These are phyloP conservation scores for Basileuterus tristriatus DNA, from an alignment of 2,797 vertebrate species.

Conservation along the genomic window DNA sequence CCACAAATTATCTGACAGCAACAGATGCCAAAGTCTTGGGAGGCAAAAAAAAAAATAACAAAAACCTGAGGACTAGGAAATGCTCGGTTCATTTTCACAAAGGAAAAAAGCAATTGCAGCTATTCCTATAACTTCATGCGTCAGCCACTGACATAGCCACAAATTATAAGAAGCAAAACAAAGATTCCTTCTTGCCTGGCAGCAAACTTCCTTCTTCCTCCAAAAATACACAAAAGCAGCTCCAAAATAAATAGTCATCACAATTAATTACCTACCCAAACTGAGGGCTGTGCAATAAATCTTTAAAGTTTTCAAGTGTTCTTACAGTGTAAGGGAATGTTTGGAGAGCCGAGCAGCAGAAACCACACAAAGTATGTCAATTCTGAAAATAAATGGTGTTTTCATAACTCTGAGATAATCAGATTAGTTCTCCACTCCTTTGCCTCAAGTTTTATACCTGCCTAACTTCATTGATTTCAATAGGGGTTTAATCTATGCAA, in stretches of 20 bases:
- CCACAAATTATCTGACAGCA: conserved; percentile 63
- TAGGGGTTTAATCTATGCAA: background rate
- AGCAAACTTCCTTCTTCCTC: background rate
- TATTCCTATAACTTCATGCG: conserved; percentile 13
- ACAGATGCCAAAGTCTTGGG: conserved; percentile 46
- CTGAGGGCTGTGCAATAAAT: conserved; percentile 8
- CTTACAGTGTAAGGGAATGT: background rate
- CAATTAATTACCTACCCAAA: conserved; percentile 48
- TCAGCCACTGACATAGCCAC: conserved; percentile 5
- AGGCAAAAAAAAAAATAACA: background rate
- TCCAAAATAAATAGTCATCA: conserved; percentile 58
- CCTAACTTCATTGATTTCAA: conserved; percentile 23
- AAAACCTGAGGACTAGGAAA: background rate
- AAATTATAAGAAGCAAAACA: conserved; percentile 43
- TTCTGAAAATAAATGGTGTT: conserved; percentile 45
- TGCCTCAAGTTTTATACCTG: conserved; percentile 32
- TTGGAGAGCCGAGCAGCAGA: conserved; percentile 6
- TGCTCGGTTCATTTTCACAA: background rate
- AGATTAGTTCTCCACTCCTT: conserved; percentile 27
- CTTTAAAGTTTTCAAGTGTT: background rate
- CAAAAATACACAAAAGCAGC: conserved; percentile 14
- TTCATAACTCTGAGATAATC: conserved; percentile 49
- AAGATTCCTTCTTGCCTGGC: conserved; percentile 42
- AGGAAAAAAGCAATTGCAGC: background rate
- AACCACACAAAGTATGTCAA: conserved; percentile 31